Evolutionary conservation across 1,140 invertebrate species (phyloP).

Genomic region (Tetramorium simillimum): DNA sequence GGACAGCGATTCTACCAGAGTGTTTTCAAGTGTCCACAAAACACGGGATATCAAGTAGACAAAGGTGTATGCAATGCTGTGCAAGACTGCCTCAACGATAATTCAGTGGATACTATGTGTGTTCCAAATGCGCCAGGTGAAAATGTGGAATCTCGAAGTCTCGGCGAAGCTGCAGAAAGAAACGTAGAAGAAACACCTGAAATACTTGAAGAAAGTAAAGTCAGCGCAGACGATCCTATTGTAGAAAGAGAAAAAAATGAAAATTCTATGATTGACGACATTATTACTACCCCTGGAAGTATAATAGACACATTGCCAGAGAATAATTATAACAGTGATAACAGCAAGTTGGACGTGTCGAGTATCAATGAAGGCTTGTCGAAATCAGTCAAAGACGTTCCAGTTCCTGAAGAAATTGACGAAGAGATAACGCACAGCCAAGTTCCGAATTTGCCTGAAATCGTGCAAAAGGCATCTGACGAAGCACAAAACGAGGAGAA

Average conservation of each 20-base stretch:
- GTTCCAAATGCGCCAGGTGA: conserved; percentile 13
- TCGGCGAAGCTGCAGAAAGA: neutral
- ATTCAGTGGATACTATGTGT: neutral
- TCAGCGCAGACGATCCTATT: neutral
- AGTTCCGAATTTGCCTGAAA: neutral
- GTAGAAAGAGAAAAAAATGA: neutral
- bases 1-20: conserved; percentile 22
- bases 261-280: neutral
- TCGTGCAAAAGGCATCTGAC: neutral
- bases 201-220: neutral
- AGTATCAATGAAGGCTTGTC: neutral
- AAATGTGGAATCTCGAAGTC: neutral
- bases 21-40: conserved; percentile 52
- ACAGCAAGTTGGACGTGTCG: neutral
- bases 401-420: neutral
- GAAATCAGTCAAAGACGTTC: neutral
- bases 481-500: neutral
- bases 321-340: neutral
- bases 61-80: conserved; percentile 28
- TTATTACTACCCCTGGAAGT: neutral
- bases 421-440: neutral
- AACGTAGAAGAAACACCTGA: neutral
- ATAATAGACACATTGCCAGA: neutral
- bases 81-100: neutral
- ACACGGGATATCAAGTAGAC: conserved; percentile 31